Evolutionary conservation across 2,113 vertebrate species (phyloP).

Genomic region (Oryzias celebensis): DNA sequence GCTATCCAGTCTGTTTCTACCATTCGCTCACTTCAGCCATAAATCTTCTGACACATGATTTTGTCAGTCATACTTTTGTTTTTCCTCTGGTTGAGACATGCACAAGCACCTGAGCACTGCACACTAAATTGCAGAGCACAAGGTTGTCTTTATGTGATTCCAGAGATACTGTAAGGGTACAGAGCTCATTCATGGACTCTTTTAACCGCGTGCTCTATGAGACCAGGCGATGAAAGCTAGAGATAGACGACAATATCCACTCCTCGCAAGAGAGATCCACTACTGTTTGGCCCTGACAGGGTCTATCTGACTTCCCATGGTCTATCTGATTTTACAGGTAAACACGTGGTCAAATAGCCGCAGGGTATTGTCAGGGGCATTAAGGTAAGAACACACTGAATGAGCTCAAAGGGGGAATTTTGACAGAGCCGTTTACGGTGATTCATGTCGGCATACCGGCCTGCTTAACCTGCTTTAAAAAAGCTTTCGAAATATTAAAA

Average conservation of each 20-base stretch:
- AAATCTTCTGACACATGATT: conserved; percentile 81
- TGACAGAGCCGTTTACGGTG: conserved; percentile 6
- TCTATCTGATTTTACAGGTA: conserved; percentile 73
- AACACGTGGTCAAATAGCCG: conserved; percentile 70
- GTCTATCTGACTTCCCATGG: conserved; percentile 71
- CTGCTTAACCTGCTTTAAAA: conserved; percentile 49
- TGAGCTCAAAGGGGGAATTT: conserved; percentile 32
- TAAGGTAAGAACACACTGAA: conserved; percentile 47
- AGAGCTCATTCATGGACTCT: conserved; percentile 68
- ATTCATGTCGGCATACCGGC: conserved; percentile 45
- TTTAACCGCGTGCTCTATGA: conserved; percentile 58
- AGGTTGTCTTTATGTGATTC: conserved; percentile 74
- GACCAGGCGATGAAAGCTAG: conserved; percentile 51
- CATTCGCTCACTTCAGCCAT: conserved; percentile 68
- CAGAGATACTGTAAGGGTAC: conserved; percentile 66
- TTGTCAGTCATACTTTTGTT: conserved; percentile 79
- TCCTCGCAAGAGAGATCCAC: conserved; percentile 64
- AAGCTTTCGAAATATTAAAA: conserved; percentile 58
- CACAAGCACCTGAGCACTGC: conserved; percentile 73
- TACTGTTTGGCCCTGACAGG: conserved; percentile 55
- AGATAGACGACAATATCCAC: conserved; percentile 74
- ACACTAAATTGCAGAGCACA: conserved; percentile 75
- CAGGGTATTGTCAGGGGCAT: conserved; percentile 57
- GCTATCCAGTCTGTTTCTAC: conserved; percentile 63
- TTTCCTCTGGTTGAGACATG: conserved; percentile 81